phyloP scores from a whole-genome alignment of 2,113 vertebrate species.

The Gallinago paraguaiae region DNA sequence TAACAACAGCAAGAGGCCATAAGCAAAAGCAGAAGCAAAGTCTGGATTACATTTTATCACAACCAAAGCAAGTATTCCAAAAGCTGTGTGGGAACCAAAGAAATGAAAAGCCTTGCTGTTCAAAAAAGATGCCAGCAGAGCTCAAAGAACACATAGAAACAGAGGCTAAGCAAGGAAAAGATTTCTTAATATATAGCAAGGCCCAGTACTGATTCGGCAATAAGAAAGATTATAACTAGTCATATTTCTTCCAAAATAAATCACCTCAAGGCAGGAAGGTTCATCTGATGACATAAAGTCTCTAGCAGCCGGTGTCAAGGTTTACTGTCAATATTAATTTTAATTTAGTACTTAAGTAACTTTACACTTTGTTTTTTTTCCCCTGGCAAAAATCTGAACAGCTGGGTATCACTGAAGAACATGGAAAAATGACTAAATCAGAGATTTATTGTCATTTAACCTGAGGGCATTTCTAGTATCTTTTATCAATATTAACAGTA shows the following conservation, averaged over 20 bases:
- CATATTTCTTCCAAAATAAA: not conserved
- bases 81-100: not conserved
- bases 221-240: not conserved
- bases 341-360: not conserved
- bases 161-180: not conserved
- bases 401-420: not conserved
- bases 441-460: not conserved
- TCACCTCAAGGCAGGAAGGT: not conserved
- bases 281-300: not conserved
- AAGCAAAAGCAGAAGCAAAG: not conserved
- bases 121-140: not conserved
- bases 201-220: not conserved
- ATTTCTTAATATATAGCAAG: not conserved
- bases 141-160: not conserved
- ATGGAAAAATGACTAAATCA: not conserved
- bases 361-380: not conserved
- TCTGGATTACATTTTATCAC: not conserved
- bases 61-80: not conserved
- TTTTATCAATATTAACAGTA: not conserved
- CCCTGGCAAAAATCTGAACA: not conserved
- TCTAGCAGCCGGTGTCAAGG: not conserved
- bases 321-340: not conserved
- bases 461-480: not conserved
- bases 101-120: not conserved
- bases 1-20: accelerated